phyloP scores from a whole-genome alignment of 2,888 invertebrate genomes.

The Platycheirus rosarum region DNA sequence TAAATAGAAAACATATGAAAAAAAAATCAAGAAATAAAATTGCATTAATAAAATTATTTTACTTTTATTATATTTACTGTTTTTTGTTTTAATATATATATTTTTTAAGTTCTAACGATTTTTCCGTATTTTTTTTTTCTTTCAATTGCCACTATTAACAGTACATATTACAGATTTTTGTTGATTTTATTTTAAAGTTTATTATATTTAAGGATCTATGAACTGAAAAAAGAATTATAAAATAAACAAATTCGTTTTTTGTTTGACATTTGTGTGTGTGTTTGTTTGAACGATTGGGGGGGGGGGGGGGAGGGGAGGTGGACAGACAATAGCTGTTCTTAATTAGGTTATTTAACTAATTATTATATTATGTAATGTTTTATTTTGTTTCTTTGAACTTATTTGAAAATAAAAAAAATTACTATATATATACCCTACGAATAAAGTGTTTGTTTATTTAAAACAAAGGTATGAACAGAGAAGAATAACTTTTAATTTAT shows the following conservation, averaged over 20 bases:
- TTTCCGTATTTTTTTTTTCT: conserved; percentile 47
- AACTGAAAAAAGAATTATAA: conserved; percentile 34
- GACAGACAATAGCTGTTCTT: background rate
- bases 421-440: conserved; percentile 57
- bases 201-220: conserved; percentile 21
- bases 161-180: conserved; percentile 65
- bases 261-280: conserved; percentile 33
- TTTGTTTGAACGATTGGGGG: conserved; percentile 24
- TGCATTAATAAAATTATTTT: conserved; percentile 44
- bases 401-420: conserved; percentile 48
- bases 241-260: conserved; percentile 34
- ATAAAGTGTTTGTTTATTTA: conserved; percentile 59
- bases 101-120: conserved; percentile 68
- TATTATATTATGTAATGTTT: conserved; percentile 37
- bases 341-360: conserved; percentile 31
- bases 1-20: conserved; percentile 31
- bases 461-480: conserved; percentile 44
- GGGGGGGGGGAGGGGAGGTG: too few species aligned
- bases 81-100: conserved; percentile 56
- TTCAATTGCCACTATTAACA: conserved; percentile 73
- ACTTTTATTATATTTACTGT: conserved; percentile 43
- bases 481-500: conserved; percentile 21
- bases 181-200: conserved; percentile 16
- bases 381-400: conserved; percentile 64
- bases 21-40: conserved; percentile 41